Base-by-base conservation (phyloP, 2,113 vertebrate genomes). In the Podiceps cristatus region DNA sequence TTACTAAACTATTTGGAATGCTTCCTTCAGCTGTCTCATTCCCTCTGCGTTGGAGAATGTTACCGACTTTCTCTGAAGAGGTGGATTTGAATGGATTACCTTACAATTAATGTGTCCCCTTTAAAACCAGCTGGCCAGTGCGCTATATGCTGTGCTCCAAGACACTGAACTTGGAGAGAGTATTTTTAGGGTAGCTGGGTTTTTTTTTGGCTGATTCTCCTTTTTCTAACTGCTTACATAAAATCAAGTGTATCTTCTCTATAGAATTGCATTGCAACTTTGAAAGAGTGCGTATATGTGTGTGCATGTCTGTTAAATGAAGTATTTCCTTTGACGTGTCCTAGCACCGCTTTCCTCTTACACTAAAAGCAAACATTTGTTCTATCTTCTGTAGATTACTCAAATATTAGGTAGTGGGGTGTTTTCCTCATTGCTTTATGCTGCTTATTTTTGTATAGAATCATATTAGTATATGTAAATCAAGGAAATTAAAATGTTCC, bases 41-140 rank as follows among this genome's bases (percentile, higher is more conserved):
- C 71, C 49, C 13, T 72, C 75, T 71, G 49, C 29, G 13, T 13
- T 86, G 81, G 90, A 73, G 74, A 62, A 50, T 50, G n/a, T n/a
- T 69, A 0, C 53, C 52, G 55, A 58, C 0, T 58, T 80, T 50
- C 63, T 88, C 75, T 74, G 59, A 71, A 77, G 74, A 91, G 77
- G 53, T 96, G 81, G 22, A 76, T 83, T 95, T 81, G 62, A 94
- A 50, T 67, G 47, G 67, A 58, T 90, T 88, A 33, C 75, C n/a
- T 80, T 77, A 40, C 75, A 76, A 15, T 93, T 88, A 69, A 74
- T 52, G 67, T 90, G 25, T 86, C 31, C 52, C 37, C 23, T 88
- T 77, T 92, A 69, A 80, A 88, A 92, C 28, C 24, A 69, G 40
- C 79, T 82, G 59, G 42, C 72, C 67, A 62, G 33, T 3, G 3